Evolutionary conservation across 2,113 vertebrate genomes (phyloP).

Genomic region (Archocentrus centrarchus): DNA sequence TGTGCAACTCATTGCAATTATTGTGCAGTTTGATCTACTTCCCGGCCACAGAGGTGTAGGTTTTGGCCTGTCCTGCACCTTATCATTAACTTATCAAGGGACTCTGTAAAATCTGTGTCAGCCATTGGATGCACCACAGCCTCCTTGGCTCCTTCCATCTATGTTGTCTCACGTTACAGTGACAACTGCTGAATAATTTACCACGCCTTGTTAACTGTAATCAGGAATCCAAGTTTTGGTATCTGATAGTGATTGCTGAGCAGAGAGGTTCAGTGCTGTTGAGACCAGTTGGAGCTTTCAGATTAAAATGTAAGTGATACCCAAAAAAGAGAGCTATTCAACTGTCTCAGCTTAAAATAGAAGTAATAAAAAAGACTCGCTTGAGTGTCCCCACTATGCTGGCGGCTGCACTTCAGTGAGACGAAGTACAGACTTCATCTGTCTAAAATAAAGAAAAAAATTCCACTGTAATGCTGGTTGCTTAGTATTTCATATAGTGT

Average conservation of each 20-base stretch:
- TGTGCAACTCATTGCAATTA: conserved; percentile 1
- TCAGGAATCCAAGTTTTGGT: conserved; percentile 54
- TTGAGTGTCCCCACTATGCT: neutral
- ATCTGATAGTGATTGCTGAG: conserved; percentile 10
- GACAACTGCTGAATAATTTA: conserved; percentile 61
- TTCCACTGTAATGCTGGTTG: neutral
- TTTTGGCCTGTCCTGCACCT: neutral
- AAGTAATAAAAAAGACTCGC: neutral
- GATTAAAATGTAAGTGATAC: conserved; percentile 23
- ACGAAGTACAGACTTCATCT: neutral
- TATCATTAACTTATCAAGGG: conserved; percentile 17
- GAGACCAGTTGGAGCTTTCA: neutral
- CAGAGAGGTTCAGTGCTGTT: neutral
- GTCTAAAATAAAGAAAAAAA: neutral
- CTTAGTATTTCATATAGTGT: neutral
- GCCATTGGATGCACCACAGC: conserved; percentile 3
- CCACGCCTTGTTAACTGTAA: conserved; percentile 32
- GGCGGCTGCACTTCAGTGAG: neutral
- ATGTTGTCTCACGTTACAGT: conserved; percentile 42
- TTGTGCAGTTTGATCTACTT: conserved; percentile 12
- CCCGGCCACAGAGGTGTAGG: conserved; percentile 5
- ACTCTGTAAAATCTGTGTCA: conserved; percentile 62
- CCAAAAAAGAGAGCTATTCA: neutral
- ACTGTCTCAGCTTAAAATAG: neutral
- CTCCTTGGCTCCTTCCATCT: conserved; percentile 28